These are phyloP conservation scores for Chionomys nivalis DNA, from an alignment of 2,113 vertebrate genomes.

Conservation along the genomic window DNA sequence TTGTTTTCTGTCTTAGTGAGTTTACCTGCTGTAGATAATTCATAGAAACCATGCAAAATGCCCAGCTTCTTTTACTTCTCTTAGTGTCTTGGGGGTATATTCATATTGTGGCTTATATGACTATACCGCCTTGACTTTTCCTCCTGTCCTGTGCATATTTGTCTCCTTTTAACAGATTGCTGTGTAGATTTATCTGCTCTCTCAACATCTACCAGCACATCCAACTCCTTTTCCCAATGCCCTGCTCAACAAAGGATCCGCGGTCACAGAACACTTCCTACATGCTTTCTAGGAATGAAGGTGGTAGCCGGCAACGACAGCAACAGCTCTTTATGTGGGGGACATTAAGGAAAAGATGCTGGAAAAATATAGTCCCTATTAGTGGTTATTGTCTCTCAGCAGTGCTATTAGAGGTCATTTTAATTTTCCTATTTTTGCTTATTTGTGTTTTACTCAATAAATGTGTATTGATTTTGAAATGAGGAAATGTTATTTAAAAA, in stretches of 20 bases:
- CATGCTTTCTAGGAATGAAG: not conserved
- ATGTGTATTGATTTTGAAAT: constrained; percentile 45
- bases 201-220: not conserved
- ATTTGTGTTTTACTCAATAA: constrained; percentile 55
- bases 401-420: not conserved
- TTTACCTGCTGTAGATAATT: not conserved
- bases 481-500: constrained; percentile 57
- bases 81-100: not conserved
- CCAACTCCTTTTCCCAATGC: not conserved
- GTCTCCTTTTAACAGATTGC: not conserved
- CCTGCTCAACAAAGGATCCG: not conserved
- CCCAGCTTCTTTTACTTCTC: not conserved
- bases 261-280: too few species aligned
- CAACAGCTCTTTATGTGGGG: not conserved
- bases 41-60: not conserved
- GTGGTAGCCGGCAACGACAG: not conserved
- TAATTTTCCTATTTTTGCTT: constrained; percentile 40
- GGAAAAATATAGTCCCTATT: not conserved
- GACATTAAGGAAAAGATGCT: not conserved
- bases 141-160: not conserved
- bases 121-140: not conserved
- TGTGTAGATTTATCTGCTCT: not conserved
- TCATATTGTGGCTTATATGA: not conserved
- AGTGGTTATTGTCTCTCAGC: not conserved
- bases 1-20: not conserved